Evolutionary conservation across 2,113 vertebrate genomes (phyloP), one percentile per base, ranked within the genome.

Genomic region (Leptobrachium ailaonicum): DNA sequence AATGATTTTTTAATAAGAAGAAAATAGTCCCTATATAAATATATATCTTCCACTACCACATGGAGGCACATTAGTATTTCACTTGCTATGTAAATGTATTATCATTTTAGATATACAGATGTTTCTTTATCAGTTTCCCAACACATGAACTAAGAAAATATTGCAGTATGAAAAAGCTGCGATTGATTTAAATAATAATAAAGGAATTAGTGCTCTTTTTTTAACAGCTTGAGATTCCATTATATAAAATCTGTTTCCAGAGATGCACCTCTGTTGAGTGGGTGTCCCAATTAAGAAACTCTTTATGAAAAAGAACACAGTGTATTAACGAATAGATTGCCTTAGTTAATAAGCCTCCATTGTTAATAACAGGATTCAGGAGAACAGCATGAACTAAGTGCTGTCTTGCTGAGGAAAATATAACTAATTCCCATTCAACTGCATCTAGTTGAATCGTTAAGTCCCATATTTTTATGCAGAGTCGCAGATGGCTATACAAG

Each of bases 231-330:
- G 66, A 69, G 66, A 77, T 60, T 69, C 75, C 66, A 77, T 77
- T 77, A 77, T 77, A 69, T 77, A 58, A 77, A 77, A 77, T 77
- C 75, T 77, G 75, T 77, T 77, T 77, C 41, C 75, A 77, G 66
- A 77, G 66, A 77, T 77, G 75, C 66, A 77, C 75, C 75, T 77
- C 66, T 77, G 66, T 70, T 77, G 75, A 77, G 75, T 77, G 75
- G 75, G 75, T 77, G 75, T 77, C 66, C 75, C 75, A 77, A 77
- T 77, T 77, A 77, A 77, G 75, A 58, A 76, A 69, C 56, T 77
- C 53, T 77, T 77, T 47, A 69, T 69, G 53, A 69, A 77, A 77
- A 60, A 45, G 75, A 77, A 77, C 75, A 70, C 66, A 77, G 66
- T 69, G 75, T 60, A 77, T 45, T 77, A 69, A 69, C 41, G 41